These are phyloP conservation scores for Squalus acanthias DNA, from an alignment of 2,797 vertebrate species.

Conservation along the genomic window DNA sequence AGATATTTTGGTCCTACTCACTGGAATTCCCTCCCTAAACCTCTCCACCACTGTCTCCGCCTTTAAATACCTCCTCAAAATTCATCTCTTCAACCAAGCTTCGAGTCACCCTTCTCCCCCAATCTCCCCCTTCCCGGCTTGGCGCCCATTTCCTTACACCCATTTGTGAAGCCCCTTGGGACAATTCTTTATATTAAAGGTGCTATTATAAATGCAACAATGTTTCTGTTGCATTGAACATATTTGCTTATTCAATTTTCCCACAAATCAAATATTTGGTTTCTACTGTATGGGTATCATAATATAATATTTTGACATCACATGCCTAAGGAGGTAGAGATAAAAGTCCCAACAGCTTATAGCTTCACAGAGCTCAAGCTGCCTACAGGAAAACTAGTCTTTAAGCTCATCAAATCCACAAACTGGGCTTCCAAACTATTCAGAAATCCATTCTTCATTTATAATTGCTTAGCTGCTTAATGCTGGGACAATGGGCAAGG, in stretches of 20 bases:
- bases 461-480: neutral
- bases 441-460: conserved; percentile 10
- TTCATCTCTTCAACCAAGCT: no score
- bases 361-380: neutral
- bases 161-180: neutral
- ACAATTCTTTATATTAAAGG: neutral
- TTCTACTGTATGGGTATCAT: neutral
- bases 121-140: no score
- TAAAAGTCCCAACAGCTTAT: neutral
- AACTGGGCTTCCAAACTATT: neutral
- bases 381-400: neutral
- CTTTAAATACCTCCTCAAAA: no score
- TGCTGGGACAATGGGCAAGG: neutral
- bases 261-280: neutral
- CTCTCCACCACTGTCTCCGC: no score
- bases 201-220: neutral
- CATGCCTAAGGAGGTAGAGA: neutral
- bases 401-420: neutral
- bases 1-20: no score
- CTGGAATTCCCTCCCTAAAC: no score
- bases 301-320: neutral
- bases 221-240: neutral
- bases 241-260: neutral
- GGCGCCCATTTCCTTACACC: no score
- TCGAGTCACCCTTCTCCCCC: no score